Base-by-base conservation (phyloP, 1,140 invertebrate species). In the Cephus cinctus region DNA sequence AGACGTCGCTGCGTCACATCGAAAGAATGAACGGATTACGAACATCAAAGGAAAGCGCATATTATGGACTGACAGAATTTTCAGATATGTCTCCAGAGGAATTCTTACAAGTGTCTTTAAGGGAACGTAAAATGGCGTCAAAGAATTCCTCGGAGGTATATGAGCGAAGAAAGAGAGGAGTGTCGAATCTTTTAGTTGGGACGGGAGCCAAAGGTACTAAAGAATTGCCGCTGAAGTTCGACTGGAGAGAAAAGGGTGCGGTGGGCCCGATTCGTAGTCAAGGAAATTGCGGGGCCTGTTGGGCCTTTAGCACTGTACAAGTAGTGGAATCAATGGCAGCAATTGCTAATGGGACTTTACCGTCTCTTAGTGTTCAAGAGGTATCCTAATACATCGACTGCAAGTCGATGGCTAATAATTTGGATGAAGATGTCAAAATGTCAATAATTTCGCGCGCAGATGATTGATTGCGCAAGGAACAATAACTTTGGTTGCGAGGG, bases 281-380 rank as follows among this genome's bases (percentile, higher is more conserved):
- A 67, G 83, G 83, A 5, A 58, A 77, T 11, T 95, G 92, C 74
- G 90, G 90, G 4, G 90, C 89, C 2, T 94, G 91, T 70, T 94
- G 90, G 90, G 91, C 91, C 0, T 91, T 91, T 69, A 90, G 88
- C 63, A 83, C 85, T 0, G 78, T 91, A 1, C 87, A 87, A 62
- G 84, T 84, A 4, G 80, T 87, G 27, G 90, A 94, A 71, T 81
- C 86, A 1, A 89, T 91, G 87, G 74, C 83, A 49, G 87, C 87
- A 1, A 82, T 90, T 11, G 78, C 81, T 56, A 85, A 76, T 34
- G 82, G 83, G 11, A 80, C 77, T 21, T 65, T 89, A 4, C 59
- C 77, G 15, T 52, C 76, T 2, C 79, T 90, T 5, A 92, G 89
- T 73, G 85, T 91, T 8, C 90, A 94, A 76, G 84, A 87, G 72